Evolutionary conservation across 1,140 invertebrate species (phyloP).

Genomic region (Tetramorium parvispinum): DNA sequence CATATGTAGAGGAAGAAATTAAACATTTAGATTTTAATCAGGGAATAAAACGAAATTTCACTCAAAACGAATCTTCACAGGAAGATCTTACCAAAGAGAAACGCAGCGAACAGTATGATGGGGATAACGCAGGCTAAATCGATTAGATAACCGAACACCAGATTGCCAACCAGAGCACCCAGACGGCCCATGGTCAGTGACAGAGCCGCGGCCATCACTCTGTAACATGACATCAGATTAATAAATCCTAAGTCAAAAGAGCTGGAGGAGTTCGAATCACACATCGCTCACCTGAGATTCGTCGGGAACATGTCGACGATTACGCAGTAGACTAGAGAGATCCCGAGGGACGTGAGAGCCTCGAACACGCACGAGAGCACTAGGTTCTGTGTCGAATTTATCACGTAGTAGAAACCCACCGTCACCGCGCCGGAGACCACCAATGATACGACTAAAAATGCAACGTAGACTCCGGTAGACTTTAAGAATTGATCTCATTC

Average conservation of each 20-base stretch:
- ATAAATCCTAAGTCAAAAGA: slow-evolving; percentile 17
- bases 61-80: not conserved
- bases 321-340: slow-evolving; percentile 91
- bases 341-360: slow-evolving; percentile 90
- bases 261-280: not conserved
- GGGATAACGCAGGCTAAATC: slow-evolving; percentile 91
- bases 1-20: not conserved
- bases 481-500: not conserved
- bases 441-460: slow-evolving; percentile 89
- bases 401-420: slow-evolving; percentile 91
- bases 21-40: not conserved
- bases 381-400: slow-evolving; percentile 89
- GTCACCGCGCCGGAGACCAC: slow-evolving; percentile 90
- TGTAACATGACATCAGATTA: slow-evolving; percentile 72
- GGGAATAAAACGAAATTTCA: not conserved
- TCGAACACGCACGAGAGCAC: slow-evolving; percentile 91
- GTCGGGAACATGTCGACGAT: slow-evolving; percentile 92
- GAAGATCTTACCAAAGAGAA: slow-evolving; percentile 88
- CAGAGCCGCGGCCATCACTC: slow-evolving; percentile 91
- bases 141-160: slow-evolving; percentile 90
- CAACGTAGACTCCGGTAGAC: not conserved
- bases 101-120: slow-evolving; percentile 89
- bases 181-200: slow-evolving; percentile 90
- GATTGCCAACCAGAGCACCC: slow-evolving; percentile 89
- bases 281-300: slow-evolving; percentile 88